Evolutionary conservation across 2,113 vertebrate species (phyloP), one percentile per base, ranked within the genome.

Genomic region (Sitta europaea): DNA sequence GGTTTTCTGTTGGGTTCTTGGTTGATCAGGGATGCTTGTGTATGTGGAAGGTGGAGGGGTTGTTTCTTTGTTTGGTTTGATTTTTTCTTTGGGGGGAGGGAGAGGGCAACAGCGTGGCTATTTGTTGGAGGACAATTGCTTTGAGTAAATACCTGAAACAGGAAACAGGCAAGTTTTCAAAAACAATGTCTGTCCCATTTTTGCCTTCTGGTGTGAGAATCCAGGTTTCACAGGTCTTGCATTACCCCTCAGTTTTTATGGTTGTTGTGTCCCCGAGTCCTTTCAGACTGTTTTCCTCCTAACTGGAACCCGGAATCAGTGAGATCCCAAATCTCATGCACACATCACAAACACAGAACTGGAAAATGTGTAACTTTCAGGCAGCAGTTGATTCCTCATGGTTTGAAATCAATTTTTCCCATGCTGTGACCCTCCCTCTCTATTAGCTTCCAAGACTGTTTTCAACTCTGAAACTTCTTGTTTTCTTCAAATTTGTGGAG

Each of bases 61-160:
- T 36, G 11, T 43, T 72, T 36, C 21, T 43, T 25, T 17, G 16
- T 12, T 38, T 55, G 23, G 7, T 54, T 73, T 36, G 16, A 1
- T 8, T 45, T n/a, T 58, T 43, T 43, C 8, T n/a, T 51, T 45
- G 25, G 7, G 22, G 9, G 19, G 8, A 3, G 5, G 3, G 2
- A 0, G 3, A 3, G 8, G 22, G 12, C 1, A 17, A 13, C 25
- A 16, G 16, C 35, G 20, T 47, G 47, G 5, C 5, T 57, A 4
- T 35, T 81, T 67, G 3, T n/a, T 67, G n/a, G 35, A 55, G 63
- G 3, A 73, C 8, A 38, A 66, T 13, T 73, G n/a, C 17, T 71
- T 61, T 74, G 48, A 91, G 59, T 23, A 84, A 92, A 54, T 38
- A 23, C 1, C 38, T 77, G 65, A 59, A 58, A 42, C 8, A 62